These are phyloP conservation scores for Probaryconus sp. DNA, from an alignment of 1,140 invertebrate species.

Conservation along the genomic window DNA sequence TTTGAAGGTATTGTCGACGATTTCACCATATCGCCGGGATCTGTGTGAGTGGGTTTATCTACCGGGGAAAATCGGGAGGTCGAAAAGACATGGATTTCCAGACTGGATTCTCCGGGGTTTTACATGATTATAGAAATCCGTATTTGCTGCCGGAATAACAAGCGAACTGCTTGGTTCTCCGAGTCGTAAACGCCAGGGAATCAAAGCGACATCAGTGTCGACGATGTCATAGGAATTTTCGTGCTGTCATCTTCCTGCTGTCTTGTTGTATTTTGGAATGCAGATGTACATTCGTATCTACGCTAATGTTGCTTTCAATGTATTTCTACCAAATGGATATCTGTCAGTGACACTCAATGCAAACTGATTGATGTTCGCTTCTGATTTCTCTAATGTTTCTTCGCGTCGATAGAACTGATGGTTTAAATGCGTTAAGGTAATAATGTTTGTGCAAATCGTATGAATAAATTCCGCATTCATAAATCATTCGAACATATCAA, in stretches of 20 bases:
- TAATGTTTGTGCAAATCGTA: too few relatives aligned
- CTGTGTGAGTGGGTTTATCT: constrained; percentile 38
- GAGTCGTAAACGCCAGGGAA: constrained; percentile 47
- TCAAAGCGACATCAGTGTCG: constrained; percentile 46
- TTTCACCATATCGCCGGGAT: constrained; percentile 37
- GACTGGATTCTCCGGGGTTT: constrained; percentile 21
- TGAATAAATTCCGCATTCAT: too few relatives aligned
- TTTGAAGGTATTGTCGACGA: constrained; percentile 45
- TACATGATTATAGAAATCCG: constrained; percentile 41
- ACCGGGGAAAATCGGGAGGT: constrained; percentile 19
- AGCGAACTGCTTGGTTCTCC: constrained; percentile 29
- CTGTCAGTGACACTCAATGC: not conserved
- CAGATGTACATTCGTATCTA: too few relatives aligned
- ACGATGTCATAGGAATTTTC: constrained; percentile 7
- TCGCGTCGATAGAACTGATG: too few relatives aligned
- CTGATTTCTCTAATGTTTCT: not conserved
- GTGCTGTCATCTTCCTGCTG: constrained; percentile 4
- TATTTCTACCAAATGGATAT: constrained; percentile 5
- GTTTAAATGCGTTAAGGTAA: too few relatives aligned
- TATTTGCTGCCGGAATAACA: constrained; percentile 26
- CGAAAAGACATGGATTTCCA: constrained; percentile 25
- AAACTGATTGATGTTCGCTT: constrained; percentile 9
- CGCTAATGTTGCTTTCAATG: too few relatives aligned
- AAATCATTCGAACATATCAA: too few relatives aligned
- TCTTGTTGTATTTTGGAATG: too few relatives aligned